A percentile compares a stretch with the other conserved stretches of the same genome.
Evolutionary conservation across 1,140 invertebrate species (phyloP).

Genomic region (Hyles vespertilio): DNA sequence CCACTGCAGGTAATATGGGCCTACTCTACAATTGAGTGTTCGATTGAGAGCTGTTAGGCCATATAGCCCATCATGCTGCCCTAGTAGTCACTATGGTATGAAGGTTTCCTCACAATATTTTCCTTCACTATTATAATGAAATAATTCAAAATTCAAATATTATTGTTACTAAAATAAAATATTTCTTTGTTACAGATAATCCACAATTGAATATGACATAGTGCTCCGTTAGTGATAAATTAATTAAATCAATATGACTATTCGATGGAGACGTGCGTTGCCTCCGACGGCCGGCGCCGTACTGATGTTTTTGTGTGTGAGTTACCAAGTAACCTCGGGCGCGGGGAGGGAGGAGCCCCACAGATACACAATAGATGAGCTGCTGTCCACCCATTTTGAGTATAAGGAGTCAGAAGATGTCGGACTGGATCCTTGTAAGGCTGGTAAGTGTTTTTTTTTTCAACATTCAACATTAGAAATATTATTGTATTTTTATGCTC

Average conservation of each 20-base stretch:
- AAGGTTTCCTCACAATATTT: too few relatives aligned
- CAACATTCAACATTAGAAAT: background rate
- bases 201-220: conserved; percentile 41
- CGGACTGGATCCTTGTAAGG: conserved; percentile 90
- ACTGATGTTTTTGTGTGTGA: conserved; percentile 42
- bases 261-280: conserved; percentile 33
- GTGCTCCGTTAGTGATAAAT: conserved; percentile 33
- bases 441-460: conserved; percentile 78
- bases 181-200: conserved; percentile 52
- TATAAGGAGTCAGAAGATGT: conserved; percentile 83
- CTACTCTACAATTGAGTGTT: too few relatives aligned
- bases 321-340: conserved; percentile 34
- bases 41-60: too few relatives aligned
- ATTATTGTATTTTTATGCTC: too few relatives aligned
- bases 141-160: background rate
- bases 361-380: conserved; percentile 82
- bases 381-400: conserved; percentile 80
- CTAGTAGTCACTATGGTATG: too few relatives aligned
- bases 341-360: conserved; percentile 52
- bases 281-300: conserved; percentile 28
- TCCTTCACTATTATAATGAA: too few relatives aligned
- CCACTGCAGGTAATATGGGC: too few relatives aligned
- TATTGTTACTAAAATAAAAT: background rate
- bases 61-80: too few relatives aligned
- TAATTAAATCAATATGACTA: conserved; percentile 44